These are phyloP conservation scores for Oncorhynchus mykiss DNA, from an alignment of 2,113 vertebrate species.

Conservation along the genomic window DNA sequence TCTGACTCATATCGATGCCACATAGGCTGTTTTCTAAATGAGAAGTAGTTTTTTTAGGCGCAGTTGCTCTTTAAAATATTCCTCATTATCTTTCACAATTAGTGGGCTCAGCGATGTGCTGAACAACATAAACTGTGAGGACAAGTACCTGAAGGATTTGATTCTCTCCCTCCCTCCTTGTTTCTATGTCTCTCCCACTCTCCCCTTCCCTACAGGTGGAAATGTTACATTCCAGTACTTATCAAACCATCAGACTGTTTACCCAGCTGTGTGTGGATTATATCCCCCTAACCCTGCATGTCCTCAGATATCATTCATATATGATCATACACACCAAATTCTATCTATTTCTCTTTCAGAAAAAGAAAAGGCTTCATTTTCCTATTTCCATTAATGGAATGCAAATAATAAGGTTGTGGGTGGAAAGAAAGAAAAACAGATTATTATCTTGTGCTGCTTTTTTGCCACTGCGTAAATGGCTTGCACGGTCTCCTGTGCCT, in stretches of 20 bases:
- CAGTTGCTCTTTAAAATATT: not conserved
- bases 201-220: no score
- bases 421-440: slow-evolving; percentile 30
- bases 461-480: slow-evolving; percentile 44
- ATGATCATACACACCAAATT: slow-evolving; percentile 17
- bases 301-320: slow-evolving; percentile 27
- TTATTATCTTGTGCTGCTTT: slow-evolving; percentile 44
- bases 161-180: not conserved
- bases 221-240: no score
- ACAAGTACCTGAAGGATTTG: not conserved
- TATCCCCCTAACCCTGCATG: slow-evolving; percentile 23
- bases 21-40: no score
- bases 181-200: no score
- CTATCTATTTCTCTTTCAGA: slow-evolving; percentile 37
- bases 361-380: slow-evolving; percentile 43
- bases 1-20: no score
- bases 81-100: slow-evolving; percentile 24
- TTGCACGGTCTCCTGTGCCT: slow-evolving; percentile 41
- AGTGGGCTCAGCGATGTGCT: not conserved
- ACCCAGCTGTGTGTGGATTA: no score
- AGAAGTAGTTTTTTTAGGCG: no score
- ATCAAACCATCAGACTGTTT: not conserved
- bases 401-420: slow-evolving; percentile 4
- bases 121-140: not conserved
- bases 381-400: slow-evolving; percentile 54